Evolutionary conservation across 2,113 vertebrate species (phyloP), one percentile per base, ranked within the genome.

Genomic region (Perca flavescens): DNA sequence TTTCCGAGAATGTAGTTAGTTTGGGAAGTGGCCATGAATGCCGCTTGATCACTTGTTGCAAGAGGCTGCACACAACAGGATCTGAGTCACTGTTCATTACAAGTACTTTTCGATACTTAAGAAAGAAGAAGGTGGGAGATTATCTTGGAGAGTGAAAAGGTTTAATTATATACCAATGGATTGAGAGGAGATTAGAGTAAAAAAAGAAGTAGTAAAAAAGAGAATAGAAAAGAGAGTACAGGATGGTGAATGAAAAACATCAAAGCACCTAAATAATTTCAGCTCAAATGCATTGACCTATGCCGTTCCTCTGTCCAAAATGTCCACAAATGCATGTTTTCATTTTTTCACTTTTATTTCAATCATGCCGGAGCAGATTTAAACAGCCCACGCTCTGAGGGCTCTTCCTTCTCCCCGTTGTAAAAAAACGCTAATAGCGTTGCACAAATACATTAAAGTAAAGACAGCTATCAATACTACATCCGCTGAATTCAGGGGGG

Each of bases 381-480:
- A 76, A 43, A 34, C 64, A 54, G 54, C 22, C 47, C 28, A 15
- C 11, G 15, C 77, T 72, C 5, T 1, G 12, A 46, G 64, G 61
- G 4, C 19, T 5, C 28, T 0, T 58, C 36, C 21, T 49, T 9
- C 25, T 9, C 13, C 21, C n/a, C 0, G 0, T 3, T n/a, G 13
- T 61, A 49, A 64, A 81, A 66, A 56, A 49, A 49, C 82, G 50
- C 61, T 70, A 72, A 68, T 25, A 60, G 62, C 43, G 47, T 84
- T 80, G 69, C 46, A 83, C 12, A 71, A 58, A 75, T 1, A 64
- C 36, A 69, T 64, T 22, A 14, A 34, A 36, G 10, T 22, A 25
- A 72, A 62, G 58, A 63, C 60, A n/a, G 61, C 46, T 54, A 60
- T 88, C 63, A 60, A 72, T 65, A 85, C 71, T 57, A 40, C 40